These are phyloP conservation scores for Helicoverpa assulta DNA, from an alignment of 2,888 invertebrate genomes.

Conservation along the genomic window DNA sequence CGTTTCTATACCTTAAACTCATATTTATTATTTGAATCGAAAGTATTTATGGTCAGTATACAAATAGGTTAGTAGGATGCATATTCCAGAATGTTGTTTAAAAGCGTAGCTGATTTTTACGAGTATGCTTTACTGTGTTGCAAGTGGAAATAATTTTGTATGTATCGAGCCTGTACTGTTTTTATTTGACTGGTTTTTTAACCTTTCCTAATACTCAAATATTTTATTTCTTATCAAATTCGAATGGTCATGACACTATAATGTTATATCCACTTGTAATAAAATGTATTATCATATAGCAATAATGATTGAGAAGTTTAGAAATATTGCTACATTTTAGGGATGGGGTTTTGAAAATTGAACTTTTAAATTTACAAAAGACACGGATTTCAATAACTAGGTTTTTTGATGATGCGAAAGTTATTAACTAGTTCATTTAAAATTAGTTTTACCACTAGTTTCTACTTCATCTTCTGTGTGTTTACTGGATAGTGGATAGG, in stretches of 20 bases:
- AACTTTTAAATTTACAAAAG: slow-evolving; percentile 3
- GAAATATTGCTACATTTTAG: slow-evolving; percentile 26
- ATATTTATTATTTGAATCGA: slow-evolving; percentile 48
- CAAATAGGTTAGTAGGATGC: slow-evolving; percentile 46
- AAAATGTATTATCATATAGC: slow-evolving; percentile 52
- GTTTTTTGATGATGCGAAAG: not conserved
- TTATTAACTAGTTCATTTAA: not conserved
- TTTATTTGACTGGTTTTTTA: not conserved
- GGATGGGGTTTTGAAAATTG: slow-evolving; percentile 16
- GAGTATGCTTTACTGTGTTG: slow-evolving; percentile 53
- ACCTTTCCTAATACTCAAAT: not conserved
- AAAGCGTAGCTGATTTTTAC: slow-evolving; percentile 48
- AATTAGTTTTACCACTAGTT: not conserved
- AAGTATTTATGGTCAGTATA: slow-evolving; percentile 58
- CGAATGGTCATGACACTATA: slow-evolving; percentile 4
- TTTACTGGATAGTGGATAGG: not conserved
- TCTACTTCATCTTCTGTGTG: not conserved
- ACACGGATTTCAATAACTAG: not conserved
- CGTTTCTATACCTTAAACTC: slow-evolving; percentile 32
- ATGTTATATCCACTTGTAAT: slow-evolving; percentile 44
- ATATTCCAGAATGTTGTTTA: slow-evolving; percentile 56
- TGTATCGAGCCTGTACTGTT: not conserved
- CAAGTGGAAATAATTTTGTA: slow-evolving; percentile 39
- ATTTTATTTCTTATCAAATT: not conserved
- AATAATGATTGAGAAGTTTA: slow-evolving; percentile 67